Evolutionary conservation across 2,888 invertebrate genomes (phyloP).

Genomic region (Bruchidius siliquastri): DNA sequence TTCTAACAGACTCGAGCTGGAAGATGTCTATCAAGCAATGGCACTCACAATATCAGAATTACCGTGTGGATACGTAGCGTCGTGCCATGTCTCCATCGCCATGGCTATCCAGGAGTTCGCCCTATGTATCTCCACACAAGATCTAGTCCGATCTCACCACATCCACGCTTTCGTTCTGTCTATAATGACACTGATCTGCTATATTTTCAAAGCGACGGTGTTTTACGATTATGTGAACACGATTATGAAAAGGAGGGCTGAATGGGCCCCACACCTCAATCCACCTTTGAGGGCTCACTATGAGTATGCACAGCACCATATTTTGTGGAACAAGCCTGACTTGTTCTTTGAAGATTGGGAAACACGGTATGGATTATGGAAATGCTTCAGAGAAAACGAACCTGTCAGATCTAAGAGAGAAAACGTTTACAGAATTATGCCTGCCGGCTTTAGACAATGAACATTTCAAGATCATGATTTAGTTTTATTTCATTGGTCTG

Average conservation of each 20-base stretch:
- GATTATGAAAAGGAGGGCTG: constrained; percentile 54
- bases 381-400: constrained; percentile 46
- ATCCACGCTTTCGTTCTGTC: constrained; percentile 58
- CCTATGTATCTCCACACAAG: constrained; percentile 42
- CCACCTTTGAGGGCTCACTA: constrained; percentile 56
- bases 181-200: constrained; percentile 58
- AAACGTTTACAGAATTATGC: not conserved
- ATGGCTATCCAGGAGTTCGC: constrained; percentile 60
- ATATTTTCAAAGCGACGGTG: constrained; percentile 55
- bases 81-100: constrained; percentile 53
- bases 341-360: constrained; percentile 65
- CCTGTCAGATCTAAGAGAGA: constrained; percentile 2
- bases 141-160: constrained; percentile 47
- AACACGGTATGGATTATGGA: constrained; percentile 60
- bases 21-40: constrained; percentile 40
- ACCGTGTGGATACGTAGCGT: constrained; percentile 59
- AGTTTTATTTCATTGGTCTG: no score
- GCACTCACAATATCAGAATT: constrained; percentile 55
- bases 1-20: constrained; percentile 1
- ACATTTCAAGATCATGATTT: no score
- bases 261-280: constrained; percentile 60
- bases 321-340: constrained; percentile 58
- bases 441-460: not conserved
- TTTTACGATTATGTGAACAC: constrained; percentile 57
- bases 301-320: constrained; percentile 52